Conservation (phyloP, 2,797 vertebrate genomes). For the Cynodonichthys magdalenae region DNA sequence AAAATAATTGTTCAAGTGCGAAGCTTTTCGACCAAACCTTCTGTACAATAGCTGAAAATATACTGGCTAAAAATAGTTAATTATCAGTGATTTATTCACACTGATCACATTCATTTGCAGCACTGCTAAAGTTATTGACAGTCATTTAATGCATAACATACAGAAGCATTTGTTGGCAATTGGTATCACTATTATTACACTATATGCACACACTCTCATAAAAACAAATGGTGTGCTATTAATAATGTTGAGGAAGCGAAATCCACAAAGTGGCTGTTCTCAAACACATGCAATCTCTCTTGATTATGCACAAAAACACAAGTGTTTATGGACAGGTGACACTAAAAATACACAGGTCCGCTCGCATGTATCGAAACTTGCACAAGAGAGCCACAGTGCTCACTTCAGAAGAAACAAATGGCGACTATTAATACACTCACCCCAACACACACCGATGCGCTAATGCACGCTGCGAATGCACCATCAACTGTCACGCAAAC, state of each 20-base stretch:
- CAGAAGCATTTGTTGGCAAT: slow-evolving; percentile 43
- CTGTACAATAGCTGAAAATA: no score
- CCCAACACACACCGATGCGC: slow-evolving; percentile 39
- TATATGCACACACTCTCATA: slow-evolving; percentile 37
- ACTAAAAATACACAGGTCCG: slow-evolving; percentile 68
- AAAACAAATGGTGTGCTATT: slow-evolving; percentile 65
- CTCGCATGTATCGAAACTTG: slow-evolving; percentile 26
- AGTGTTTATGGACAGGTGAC: slow-evolving; percentile 72
- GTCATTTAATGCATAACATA: slow-evolving; percentile 15
- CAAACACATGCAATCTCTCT: slow-evolving; percentile 45
- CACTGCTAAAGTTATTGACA: slow-evolving; percentile 39
- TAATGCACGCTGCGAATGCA: slow-evolving; percentile 25
- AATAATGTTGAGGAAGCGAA: slow-evolving; percentile 51
- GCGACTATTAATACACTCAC: slow-evolving; percentile 68
- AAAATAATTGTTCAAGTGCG: background rate
- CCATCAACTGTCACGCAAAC: slow-evolving; percentile 67
- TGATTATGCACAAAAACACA: slow-evolving; percentile 50
- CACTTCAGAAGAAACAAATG: slow-evolving; percentile 67
- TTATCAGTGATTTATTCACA: background rate
- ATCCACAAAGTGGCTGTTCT: slow-evolving; percentile 33
- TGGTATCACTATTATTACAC: slow-evolving; percentile 60
- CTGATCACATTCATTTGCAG: slow-evolving; percentile 10
- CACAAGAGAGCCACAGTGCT: slow-evolving; percentile 60
- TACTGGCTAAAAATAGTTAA: background rate
- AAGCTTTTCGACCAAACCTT: background rate